A percentile compares a stretch with the other conserved stretches of the same genome.
These are phyloP conservation scores for Lordiphosa stackelbergi DNA, from an alignment of 1,140 invertebrate genomes.

Conservation along the genomic window DNA sequence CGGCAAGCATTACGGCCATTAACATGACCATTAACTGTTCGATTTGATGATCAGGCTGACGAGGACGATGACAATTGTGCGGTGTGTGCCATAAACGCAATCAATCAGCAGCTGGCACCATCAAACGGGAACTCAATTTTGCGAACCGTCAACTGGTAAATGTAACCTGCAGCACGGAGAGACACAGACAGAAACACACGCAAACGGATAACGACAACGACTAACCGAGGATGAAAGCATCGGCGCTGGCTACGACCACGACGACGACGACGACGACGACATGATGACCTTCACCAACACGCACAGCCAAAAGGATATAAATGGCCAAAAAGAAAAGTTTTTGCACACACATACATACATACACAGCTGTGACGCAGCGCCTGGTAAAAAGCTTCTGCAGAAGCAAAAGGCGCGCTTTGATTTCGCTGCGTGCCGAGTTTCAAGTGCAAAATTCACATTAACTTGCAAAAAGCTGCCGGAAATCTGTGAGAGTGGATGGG, in stretches of 20 bases:
- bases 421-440: constrained; percentile 54
- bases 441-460: constrained; percentile 70
- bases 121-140: constrained; percentile 6
- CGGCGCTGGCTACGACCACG: constrained; percentile 1
- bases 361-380: constrained; percentile 50
- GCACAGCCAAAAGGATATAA: constrained; percentile 47
- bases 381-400: constrained; percentile 54
- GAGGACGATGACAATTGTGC: constrained; percentile 37
- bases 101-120: constrained; percentile 45
- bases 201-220: constrained; percentile 26
- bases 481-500: constrained; percentile 1
- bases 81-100: constrained; percentile 48
- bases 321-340: constrained; percentile 67
- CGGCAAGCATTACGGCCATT: constrained; percentile 28
- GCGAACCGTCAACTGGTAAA: constrained; percentile 19
- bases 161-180: constrained; percentile 15
- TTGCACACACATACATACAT: constrained; percentile 42
- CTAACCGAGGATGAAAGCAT: constrained; percentile 25
- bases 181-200: constrained; percentile 19
- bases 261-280: constrained; percentile 43
- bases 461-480: constrained; percentile 43
- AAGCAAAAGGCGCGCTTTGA: constrained; percentile 41
- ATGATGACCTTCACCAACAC: constrained; percentile 74
- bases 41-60: constrained; percentile 42
- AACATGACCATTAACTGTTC: constrained; percentile 52